phyloP scores from a whole-genome alignment of 30 jellyfish, hydroid and myxozoan species.

The Cassiopea xamachana region DNA sequence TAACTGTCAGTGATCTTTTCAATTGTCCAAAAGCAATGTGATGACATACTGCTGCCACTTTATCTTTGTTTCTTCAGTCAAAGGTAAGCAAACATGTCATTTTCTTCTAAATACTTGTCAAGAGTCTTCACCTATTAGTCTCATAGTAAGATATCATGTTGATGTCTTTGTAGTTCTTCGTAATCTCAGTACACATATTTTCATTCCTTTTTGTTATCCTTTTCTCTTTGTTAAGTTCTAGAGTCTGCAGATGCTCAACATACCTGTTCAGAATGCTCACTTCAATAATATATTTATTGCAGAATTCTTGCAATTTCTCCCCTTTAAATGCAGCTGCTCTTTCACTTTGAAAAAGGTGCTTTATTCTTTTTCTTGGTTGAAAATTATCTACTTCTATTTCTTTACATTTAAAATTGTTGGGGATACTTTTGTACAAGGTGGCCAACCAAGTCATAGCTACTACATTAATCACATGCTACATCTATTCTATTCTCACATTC shows the following conservation, averaged over 20 bases:
- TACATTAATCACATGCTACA: conserved; percentile 11
- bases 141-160: conserved; percentile 13
- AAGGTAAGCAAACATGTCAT: background rate
- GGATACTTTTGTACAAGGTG: conserved; percentile 31
- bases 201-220: background rate
- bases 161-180: conserved; percentile 19
- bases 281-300: conserved; percentile 11
- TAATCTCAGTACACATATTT: background rate
- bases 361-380: conserved; percentile 32
- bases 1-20: background rate
- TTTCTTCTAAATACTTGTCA: conserved; percentile 29
- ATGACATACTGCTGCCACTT: conserved; percentile 1
- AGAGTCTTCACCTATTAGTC: conserved; percentile 3
- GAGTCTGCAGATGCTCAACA: conserved; percentile 17
- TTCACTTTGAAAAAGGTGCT: conserved; percentile 5
- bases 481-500: conserved; percentile 22
- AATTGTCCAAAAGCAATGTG: background rate
- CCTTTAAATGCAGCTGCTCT: background rate
- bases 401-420: conserved; percentile 11
- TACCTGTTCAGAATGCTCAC: background rate
- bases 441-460: conserved; percentile 29
- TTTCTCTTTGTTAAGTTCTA: background rate
- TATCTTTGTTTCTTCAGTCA: background rate
- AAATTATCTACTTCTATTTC: conserved; percentile 42
- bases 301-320: conserved; percentile 9